Percentiles rank a stretch among this genome's conserved stretches.
These are phyloP conservation scores for Eupithecia subumbrata DNA, from an alignment of 2,888 invertebrate species.

Conservation along the genomic window DNA sequence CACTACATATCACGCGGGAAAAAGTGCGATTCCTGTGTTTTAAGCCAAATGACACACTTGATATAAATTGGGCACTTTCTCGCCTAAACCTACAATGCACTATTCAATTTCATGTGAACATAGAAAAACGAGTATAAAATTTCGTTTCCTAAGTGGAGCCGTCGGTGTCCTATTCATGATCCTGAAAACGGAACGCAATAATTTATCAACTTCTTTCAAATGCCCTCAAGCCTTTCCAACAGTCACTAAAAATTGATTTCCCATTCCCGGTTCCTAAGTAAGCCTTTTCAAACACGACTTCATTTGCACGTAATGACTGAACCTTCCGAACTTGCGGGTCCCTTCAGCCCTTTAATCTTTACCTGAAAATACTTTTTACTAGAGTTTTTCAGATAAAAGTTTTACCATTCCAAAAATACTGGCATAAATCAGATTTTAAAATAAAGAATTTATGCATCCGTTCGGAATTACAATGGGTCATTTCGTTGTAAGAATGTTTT, in stretches of 20 bases:
- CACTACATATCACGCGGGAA: no score
- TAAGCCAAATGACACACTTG: no score
- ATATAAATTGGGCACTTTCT: no score
- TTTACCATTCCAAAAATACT: slow-evolving; percentile 47
- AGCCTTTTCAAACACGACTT: slow-evolving; percentile 41
- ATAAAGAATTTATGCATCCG: slow-evolving; percentile 40
- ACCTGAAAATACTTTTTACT: slow-evolving; percentile 45
- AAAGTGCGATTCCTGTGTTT: no score
- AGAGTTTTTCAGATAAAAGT: slow-evolving; percentile 46
- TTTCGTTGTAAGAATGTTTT: background rate
- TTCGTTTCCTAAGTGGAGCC: background rate
- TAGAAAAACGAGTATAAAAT: background rate
- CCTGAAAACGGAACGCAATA: background rate
- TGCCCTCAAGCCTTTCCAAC: slow-evolving; percentile 19
- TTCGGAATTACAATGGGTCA: slow-evolving; percentile 21
- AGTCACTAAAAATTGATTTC: slow-evolving; percentile 33
- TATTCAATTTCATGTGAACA: background rate
- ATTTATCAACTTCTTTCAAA: slow-evolving; percentile 7
- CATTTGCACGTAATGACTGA: slow-evolving; percentile 47
- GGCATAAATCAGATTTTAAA: slow-evolving; percentile 50
- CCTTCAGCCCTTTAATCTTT: slow-evolving; percentile 46
- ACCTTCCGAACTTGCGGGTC: slow-evolving; percentile 33
- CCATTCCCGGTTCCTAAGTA: slow-evolving; percentile 30
- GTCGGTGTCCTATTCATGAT: background rate
- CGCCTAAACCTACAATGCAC: no score